Evolutionary conservation across 2,797 vertebrate species (phyloP), one percentile per base, ranked within the genome.

Genomic region (Apogon hyalosoma): DNA sequence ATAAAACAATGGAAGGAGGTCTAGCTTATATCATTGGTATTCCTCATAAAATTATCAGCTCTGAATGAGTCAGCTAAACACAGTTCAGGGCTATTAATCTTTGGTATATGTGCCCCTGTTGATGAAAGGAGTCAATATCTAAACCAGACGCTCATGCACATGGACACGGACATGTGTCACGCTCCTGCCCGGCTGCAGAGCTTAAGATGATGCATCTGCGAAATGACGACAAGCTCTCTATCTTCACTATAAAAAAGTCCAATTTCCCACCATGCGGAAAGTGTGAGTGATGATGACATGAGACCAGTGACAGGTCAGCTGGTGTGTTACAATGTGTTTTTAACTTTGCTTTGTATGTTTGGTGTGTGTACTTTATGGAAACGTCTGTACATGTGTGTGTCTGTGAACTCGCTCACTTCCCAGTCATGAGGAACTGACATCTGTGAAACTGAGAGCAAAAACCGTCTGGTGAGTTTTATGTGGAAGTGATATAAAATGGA

Each of bases 11-110:
- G n/a, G 33, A 13, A 33, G 45, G 52, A 50, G 10, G 33, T 65
- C 68, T 28, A 58, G 15, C 49, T 64, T 36, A 31, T 52, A 65
- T 53, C 51, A 58, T 75, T 66, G 47, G 3, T 64, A 40, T 52
- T 39, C 14, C 59, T 77, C 54, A 73, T 80, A 60, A 78, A 83
- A 62, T 81, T 36, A 64, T 81, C 70, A 68, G 55, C 63, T 71
- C 63, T 31, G 46, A 76, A 31, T 64, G 69, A 70, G 49, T 73
- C 74, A 77, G 50, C 51, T 18, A 58, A 59, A 58, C 45, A 28
- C 54, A 75, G 62, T 79, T 76, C 50, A 40, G 12, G 46, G 39
- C 78, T 72, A 47, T 79, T 78, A 72, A 80, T 87, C 77, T 65
- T 38, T 50, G 54, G 47, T 64, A 67, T 40, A 52, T 79, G 39